These are phyloP conservation scores for Epinotia demarniana DNA, from an alignment of 2,888 invertebrate species.

Conservation along the genomic window DNA sequence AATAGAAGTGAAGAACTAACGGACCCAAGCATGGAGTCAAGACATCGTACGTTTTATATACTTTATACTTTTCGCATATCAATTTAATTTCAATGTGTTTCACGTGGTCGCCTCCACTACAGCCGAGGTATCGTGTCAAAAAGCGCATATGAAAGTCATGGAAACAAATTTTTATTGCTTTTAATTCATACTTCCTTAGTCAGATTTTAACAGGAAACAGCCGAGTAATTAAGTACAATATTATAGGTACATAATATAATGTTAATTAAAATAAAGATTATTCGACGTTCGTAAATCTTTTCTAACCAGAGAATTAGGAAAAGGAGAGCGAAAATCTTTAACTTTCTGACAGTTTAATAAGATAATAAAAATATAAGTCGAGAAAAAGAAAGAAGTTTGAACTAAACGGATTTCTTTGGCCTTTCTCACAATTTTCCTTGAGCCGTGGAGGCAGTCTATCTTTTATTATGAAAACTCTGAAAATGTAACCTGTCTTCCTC, in stretches of 20 bases:
- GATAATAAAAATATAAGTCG: conserved; percentile 80
- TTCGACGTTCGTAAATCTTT: conserved; percentile 72
- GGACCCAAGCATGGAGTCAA: too few species aligned
- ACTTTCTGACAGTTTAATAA: conserved; percentile 83
- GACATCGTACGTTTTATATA: too few species aligned
- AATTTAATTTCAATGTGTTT: too few species aligned
- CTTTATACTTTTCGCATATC: too few species aligned
- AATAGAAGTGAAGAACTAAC: too few species aligned
- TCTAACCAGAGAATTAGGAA: conserved; percentile 71
- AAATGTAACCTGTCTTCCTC: conserved; percentile 32
- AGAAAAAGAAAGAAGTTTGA: conserved; percentile 56
- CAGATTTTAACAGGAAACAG: not conserved
- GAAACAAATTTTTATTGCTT: too few species aligned
- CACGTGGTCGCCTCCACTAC: too few species aligned
- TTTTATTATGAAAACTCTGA: conserved; percentile 42
- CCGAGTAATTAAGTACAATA: not conserved
- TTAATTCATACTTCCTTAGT: not conserved
- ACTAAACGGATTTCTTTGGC: conserved; percentile 58
- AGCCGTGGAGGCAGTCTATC: conserved; percentile 39
- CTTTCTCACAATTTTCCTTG: conserved; percentile 51
- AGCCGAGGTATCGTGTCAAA: too few species aligned
- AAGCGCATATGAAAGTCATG: too few species aligned
- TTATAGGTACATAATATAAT: conserved; percentile 57
- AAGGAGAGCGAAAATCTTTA: conserved; percentile 78
- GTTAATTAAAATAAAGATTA: conserved; percentile 75